Base-by-base conservation (phyloP, 2,797 vertebrate species). In the Scomberomorus guttatus region DNA sequence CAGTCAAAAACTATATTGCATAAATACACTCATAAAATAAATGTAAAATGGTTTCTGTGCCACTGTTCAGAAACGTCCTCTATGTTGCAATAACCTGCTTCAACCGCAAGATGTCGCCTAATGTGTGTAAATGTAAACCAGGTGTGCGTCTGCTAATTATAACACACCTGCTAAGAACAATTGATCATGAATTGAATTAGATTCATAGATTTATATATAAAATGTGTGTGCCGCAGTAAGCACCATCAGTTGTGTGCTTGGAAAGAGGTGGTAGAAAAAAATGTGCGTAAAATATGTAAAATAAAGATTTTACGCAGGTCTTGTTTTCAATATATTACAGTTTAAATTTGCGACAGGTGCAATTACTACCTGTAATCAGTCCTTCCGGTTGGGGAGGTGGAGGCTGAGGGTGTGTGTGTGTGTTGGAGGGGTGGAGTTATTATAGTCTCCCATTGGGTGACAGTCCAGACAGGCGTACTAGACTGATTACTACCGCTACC, bases 381-480 rank as follows among this genome's bases (percentile, higher is more conserved):
- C 22, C 4, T 4, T 29, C 14, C 12, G 44, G 42, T 29, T 22
- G 0, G 8, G 63, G 10, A 13, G 75, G 61, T 8, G 75, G 72
- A 59, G 65, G 70, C 27, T 8, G 63, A n/a, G 12, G 14, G n/a
- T 63, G 52, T 32, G 67, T 42, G 59, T 2, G 72, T 55, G 57
- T 59, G 73, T 22, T 7, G 55, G 14, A 57, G 75, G 75, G 90
- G 87, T 59, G 84, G 84, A 86, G 87, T 48, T 62, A 57, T 2
- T 2, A 24, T n/a, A 50, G 27, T 56, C 80, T 57, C 70, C 69
- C 22, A 54, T 59, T 73, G 77, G 74, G 62, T 60, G 58, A 67
- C 14, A 1, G 50, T 74, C 60, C 84, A 90, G 84, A 88, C 88
- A 68, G 65, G 20, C 83, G 61, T 37, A 68, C 64, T n/a, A 82